Evolutionary conservation across 1,140 invertebrate genomes (phyloP), one percentile per base, ranked within the genome.

Genomic region (Heliconius congener): DNA sequence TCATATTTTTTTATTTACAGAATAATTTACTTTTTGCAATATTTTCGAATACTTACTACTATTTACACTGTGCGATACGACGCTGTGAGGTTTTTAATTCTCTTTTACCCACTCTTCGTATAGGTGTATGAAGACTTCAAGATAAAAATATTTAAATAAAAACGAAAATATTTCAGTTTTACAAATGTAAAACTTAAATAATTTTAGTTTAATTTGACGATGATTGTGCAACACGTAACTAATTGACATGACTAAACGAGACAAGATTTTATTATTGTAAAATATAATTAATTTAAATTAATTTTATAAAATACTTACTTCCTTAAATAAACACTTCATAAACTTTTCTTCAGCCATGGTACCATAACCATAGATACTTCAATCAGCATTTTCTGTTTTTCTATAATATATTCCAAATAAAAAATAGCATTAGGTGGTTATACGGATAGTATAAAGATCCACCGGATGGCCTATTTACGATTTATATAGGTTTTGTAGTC

Each of bases 1-100:
- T 60, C 73, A 80, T 83, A 79, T 78, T 85, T 83, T 46, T 86
- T 83, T 82, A 75, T 76, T 74, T n/a, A 76, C 52, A 73, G 30
- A 80, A 39, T 74, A 81, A 80, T 79, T 76, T 18, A 66, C 37
- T 80, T 80, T 82, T 77, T 82, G 73, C 81, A 71, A 74, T 76
- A 76, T 73, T 81, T 76, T 76, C 46, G 52, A 79, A 76, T 78
- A 80, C 72, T 73, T 60, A 80, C 73, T 57, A 39, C 37, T 1
- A 39, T 83, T 83, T 82, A 81, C 8, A 77, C 11, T 6, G 52
- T 73, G 73, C 82, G 80, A 83, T 73, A 79, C 57, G 80, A 70
- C 13, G n/a, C 1, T 8, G 8, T 50, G 23, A 23, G n/a, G n/a
- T 9, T 55, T 55, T 55, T 8, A 55, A 55, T 55, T 19, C 6